Evolutionary conservation across 2,888 invertebrate genomes (phyloP), one percentile per base, ranked within the genome.

Genomic region (Xanthostigma xanthostigma): DNA sequence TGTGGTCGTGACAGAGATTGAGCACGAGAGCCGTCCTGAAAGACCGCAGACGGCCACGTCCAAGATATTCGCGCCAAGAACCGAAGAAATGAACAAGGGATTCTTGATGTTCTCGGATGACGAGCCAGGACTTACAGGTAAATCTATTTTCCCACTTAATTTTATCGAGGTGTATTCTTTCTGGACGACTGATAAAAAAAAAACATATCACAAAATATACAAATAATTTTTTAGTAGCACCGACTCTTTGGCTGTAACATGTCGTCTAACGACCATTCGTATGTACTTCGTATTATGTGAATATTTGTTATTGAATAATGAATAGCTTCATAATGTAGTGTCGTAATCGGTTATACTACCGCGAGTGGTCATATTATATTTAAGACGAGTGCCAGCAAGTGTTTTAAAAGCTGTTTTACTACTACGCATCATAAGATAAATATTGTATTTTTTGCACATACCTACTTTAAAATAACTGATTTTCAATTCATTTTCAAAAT

Each of bases 41-140:
- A 36, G 74, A 51, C 81, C 83, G 17, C 78, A 78, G 63, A 79
- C 81, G 48, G 79, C 83, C 55, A 83, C 85, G 52, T 76, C 79
- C 61, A 79, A 78, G 57, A 81, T 87, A 63, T 87, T 89, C 66
- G 82, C 81, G 54, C 85, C 84, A 56, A 77, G 84, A 67, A 84
- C 88, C 58, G 79, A 89, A 77, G 92, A 92, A 70, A 93, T 94
- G 92, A 91, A 85, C 74, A 87, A 86, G 70, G 89, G 87, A 68
- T 93, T 84, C 75, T 78, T 91, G 64, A 84, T 83, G 69, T 91
- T 88, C 71, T 79, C 84, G 60, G 88, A 87, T 64, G 84, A 88
- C 71, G 82, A 84, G 67, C 75, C 79, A 56, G 86, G 86, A 61
- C 74, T 84, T 65, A 87, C 88, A 72, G 86, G 90, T 91, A 73